Percentiles rank a stretch among this genome's conserved stretches.
Conservation (phyloP, 2,797 vertebrate genomes). For the Sebastes umbrosus region DNA sequence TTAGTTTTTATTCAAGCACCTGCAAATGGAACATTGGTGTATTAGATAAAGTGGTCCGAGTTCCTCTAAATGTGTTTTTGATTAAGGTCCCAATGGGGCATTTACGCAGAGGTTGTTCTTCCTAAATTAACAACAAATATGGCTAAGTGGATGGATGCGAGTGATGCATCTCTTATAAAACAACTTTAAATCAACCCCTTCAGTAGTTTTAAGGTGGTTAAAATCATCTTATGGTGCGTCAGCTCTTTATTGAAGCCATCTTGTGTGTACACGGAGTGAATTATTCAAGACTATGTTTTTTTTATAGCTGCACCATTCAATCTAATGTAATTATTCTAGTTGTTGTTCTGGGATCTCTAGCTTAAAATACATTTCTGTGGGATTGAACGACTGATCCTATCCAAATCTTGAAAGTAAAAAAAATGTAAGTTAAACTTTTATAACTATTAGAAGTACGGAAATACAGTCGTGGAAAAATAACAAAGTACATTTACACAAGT, state of each 20-base stretch:
- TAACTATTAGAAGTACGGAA: background rate
- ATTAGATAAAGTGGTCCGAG: conserved; percentile 49
- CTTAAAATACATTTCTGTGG: background rate
- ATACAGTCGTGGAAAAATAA: background rate
- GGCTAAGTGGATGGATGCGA: conserved; percentile 2
- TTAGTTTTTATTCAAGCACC: conserved; percentile 37
- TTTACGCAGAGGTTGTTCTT: conserved; percentile 20
- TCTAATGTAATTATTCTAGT: background rate
- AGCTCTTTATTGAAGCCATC: background rate
- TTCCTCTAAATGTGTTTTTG: conserved; percentile 74
- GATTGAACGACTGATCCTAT: background rate
- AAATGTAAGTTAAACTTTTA: background rate
- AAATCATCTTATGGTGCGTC: background rate
- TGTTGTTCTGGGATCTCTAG: background rate
- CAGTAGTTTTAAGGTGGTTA: background rate
- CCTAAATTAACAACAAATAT: conserved; percentile 54
- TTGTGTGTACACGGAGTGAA: background rate
- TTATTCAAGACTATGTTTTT: background rate
- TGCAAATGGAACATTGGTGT: conserved; percentile 60
- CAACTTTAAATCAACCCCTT: background rate
- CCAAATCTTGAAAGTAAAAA: background rate
- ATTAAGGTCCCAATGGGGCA: conserved; percentile 54
- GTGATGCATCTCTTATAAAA: background rate
- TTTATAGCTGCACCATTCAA: background rate
- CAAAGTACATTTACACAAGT: no score